Base-by-base conservation (phyloP, 2,888 invertebrate species). In the Cheilosia variabilis region DNA sequence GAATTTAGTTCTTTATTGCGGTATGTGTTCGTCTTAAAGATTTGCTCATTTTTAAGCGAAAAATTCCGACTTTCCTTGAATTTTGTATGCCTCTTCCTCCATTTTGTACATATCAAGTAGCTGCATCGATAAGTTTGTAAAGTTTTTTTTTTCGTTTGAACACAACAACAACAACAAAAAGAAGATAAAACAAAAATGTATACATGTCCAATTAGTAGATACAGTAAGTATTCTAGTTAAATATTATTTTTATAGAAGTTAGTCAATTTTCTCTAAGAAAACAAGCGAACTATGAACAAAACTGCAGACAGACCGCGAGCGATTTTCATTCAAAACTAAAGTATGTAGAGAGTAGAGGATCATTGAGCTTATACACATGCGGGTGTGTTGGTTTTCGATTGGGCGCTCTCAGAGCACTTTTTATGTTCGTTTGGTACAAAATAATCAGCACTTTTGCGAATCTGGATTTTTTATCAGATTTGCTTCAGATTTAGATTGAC, bases 61-160 rank as follows among this genome's bases (percentile, higher is more conserved):
- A 93, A 97, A 97, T 93, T 98, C 97, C 89, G 95, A 95, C 93
- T 97, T 97, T 91, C 96, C 96, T 90, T 96, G 96, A 94, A 97
- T 94, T 90, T 97, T 96, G 93, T 96, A 97, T 91, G 98, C 97
- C 88, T 96, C 94, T 91, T 97, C 97, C 92, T 97, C 97, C 93
- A 97, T 97, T 93, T 97, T 97, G 94, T 97, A 97, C 95, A 97
- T 96, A 92, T 98, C 97, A 92, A 98, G 96, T 90, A 97, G 94
- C 97, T 97, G 93, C 47, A 93, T 77, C 68, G 53, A 62, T 86
- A 65, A 27, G 31, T 81, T 60, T 83, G 52, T 50, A 34, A 50
- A 34, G 19, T 47, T 53, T 53, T 53, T n/a, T 43, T 60, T 43
- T 63, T 34, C 55, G 15, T 43, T 76, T 52, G 19, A 31, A 52